Evolutionary conservation across 2,888 invertebrate species (phyloP).

Genomic region (Thecophora atra): DNA sequence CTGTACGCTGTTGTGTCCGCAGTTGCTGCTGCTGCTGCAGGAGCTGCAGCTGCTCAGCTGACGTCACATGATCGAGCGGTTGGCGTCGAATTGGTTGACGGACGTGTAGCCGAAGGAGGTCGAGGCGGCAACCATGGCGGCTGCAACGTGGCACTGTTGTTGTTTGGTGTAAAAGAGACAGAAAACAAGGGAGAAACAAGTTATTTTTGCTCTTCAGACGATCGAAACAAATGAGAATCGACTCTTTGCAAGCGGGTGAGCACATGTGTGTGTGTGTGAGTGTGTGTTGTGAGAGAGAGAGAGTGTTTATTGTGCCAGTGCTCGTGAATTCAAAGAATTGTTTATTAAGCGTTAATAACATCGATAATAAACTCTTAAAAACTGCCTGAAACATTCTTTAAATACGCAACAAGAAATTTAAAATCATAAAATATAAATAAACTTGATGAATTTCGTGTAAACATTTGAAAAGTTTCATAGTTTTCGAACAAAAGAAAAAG

Average conservation of each 20-base stretch:
- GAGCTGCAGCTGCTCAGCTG: conserved; percentile 67
- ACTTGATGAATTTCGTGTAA: too few species aligned
- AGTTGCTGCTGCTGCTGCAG: conserved; percentile 65
- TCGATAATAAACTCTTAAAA: too few species aligned
- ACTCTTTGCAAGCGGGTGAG: background rate
- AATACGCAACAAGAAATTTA: too few species aligned
- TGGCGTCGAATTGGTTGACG: conserved; percentile 64
- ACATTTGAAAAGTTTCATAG: background rate
- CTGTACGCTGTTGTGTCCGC: conserved; percentile 53
- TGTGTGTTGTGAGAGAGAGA: background rate
- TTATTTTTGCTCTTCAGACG: background rate
- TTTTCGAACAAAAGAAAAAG: background rate
- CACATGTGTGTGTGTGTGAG: conserved; percentile 34
- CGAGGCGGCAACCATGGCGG: conserved; percentile 66
- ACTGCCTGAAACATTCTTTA: too few species aligned
- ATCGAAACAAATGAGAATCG: background rate
- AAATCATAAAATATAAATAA: too few species aligned
- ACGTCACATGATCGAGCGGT: conserved; percentile 65
- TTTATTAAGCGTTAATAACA: too few species aligned
- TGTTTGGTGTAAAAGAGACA: background rate
- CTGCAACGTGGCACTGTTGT: conserved; percentile 65
- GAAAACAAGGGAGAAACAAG: background rate
- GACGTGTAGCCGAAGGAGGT: conserved; percentile 65
- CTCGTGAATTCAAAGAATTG: too few species aligned
- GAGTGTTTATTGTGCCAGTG: too few species aligned